A percentile compares a stretch with the other conserved stretches of the same genome.
phyloP scores from a whole-genome alignment of 2,888 invertebrate genomes.

The Acanthosoma haemorrhoidale region DNA sequence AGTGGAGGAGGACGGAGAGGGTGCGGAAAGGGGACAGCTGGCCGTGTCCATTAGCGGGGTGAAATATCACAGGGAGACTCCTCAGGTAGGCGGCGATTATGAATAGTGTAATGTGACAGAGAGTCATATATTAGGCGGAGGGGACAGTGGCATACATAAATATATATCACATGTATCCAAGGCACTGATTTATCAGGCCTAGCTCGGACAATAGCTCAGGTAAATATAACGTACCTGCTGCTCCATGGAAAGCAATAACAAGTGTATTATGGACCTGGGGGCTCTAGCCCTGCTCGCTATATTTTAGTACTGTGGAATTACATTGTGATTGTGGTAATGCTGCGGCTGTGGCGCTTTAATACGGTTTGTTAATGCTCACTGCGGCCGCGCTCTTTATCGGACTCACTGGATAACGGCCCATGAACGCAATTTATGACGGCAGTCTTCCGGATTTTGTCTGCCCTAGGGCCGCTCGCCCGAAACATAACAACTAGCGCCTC shows the following conservation, averaged over 20 bases:
- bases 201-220: not conserved
- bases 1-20: not conserved
- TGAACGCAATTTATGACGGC: slow-evolving; percentile 12
- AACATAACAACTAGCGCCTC: not conserved
- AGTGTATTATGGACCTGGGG: slow-evolving; percentile 20
- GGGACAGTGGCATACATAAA: slow-evolving; percentile 1
- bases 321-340: slow-evolving; percentile 18
- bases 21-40: not conserved
- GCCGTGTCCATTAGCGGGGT: not conserved
- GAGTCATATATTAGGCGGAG: not conserved
- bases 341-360: not conserved
- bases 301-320: slow-evolving; percentile 22
- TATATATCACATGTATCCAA: slow-evolving; percentile 4
- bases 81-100: not conserved
- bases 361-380: slow-evolving; percentile 6
- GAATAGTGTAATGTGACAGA: slow-evolving; percentile 2
- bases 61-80: not conserved
- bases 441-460: not conserved
- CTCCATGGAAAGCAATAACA: slow-evolving; percentile 6
- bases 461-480: not conserved
- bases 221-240: not conserved
- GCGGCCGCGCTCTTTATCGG: slow-evolving; percentile 19
- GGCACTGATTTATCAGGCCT: not conserved
- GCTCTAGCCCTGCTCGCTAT: not conserved
- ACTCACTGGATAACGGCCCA: slow-evolving; percentile 20